These are phyloP conservation scores for Pitta sordida DNA, from an alignment of 2,113 vertebrate species.

Conservation along the genomic window DNA sequence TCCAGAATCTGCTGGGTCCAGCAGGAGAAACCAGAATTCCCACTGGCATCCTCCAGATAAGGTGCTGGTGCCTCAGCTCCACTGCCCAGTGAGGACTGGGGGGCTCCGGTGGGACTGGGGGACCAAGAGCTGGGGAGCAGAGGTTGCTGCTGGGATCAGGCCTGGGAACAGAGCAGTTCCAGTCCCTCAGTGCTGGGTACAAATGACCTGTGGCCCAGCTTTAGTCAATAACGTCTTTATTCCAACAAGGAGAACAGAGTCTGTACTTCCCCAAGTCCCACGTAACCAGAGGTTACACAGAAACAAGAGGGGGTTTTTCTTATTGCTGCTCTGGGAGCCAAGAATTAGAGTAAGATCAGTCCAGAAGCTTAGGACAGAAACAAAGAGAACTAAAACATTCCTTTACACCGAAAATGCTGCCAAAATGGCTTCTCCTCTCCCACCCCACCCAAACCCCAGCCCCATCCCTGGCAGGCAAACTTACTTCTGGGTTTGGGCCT, in stretches of 20 bases:
- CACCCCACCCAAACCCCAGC: not conserved
- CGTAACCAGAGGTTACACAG: not conserved
- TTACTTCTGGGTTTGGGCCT: not conserved
- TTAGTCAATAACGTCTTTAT: not conserved
- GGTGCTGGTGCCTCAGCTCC: not conserved
- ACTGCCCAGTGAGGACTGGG: not conserved
- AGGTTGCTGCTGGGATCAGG: not conserved
- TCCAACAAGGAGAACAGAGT: not conserved
- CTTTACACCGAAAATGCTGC: not conserved
- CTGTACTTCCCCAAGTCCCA: not conserved
- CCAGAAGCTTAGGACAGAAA: not conserved
- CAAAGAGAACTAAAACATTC: not conserved
- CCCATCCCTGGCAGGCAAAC: not conserved
- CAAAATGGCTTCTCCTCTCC: not conserved
- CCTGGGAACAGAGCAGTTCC: not conserved
- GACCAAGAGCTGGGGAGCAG: not conserved
- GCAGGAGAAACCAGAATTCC: not conserved
- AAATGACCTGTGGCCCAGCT: not conserved
- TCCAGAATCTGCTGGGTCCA: not conserved
- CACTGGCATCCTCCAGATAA: not conserved
- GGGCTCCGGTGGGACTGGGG: not conserved
- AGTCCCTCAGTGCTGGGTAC: fast-evolving
- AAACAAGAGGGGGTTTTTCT: not conserved
- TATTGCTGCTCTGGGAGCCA: not conserved
- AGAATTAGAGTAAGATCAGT: not conserved